Evolutionary conservation across 92 coral and sea anemone species (phyloP), one percentile per base, ranked within the genome.

Genomic region (Parazoanthus atlanticus): DNA sequence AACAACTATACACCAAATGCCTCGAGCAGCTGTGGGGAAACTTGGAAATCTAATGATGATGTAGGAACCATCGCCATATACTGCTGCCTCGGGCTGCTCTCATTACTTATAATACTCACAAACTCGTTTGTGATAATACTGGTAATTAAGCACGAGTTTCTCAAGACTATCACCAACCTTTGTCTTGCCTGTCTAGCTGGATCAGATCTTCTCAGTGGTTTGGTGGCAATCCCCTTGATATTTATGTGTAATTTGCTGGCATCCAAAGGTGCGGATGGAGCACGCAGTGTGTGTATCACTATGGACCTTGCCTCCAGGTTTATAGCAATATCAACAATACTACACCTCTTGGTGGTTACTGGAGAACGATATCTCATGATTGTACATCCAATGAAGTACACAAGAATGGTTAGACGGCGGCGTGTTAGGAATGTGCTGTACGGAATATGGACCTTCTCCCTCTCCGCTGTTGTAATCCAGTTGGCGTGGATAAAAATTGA

Each of bases 291-390:
- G 19, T 93, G 97, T 61, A 34, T 93, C 23, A 91, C 94, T 1
- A 94, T 94, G 97, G 97, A 94, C 78, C 81, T 94, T 41, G 95
- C 93, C 10, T 92, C 90, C 36, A 84, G 97, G 25, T 93, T 94
- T 58, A 93, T 94, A 15, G 92, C 97, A 41, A 84, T 94, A 82
- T 94, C 97, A 23, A 94, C 93, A 32, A 93, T 94, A 40, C 78
- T 93, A 5, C 97, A 94, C 70, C 90, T 94, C 32, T 69, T 94
- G 54, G 85, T 93, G 54, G 90, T 94, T 6, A 94, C 97, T 1
- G 61, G 90, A 67, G 97, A 94, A 72, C 89, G 97, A 28, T 94
- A 94, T 84, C 86, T 91, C 73, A 92, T 91, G 88, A 94, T 94
- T 41, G 97, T 91, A 15, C 86, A 86, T 49, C 91, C 96, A 16